Conservation (phyloP, 2,888 invertebrate genomes). For the Malacosoma neustria region DNA sequence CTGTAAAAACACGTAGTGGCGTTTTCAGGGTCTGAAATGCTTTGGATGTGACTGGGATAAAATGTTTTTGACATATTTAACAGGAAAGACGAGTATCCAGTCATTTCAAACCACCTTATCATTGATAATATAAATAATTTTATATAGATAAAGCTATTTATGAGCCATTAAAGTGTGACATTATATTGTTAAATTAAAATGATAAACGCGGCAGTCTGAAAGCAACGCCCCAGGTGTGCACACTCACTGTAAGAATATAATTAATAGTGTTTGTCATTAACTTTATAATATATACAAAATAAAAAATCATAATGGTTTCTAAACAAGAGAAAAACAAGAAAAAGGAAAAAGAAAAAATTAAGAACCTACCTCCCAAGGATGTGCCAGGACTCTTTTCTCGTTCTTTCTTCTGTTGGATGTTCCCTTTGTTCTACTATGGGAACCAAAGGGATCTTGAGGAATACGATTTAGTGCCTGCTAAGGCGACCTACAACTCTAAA, state of each 20-base stretch:
- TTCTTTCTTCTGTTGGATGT: slow-evolving; percentile 82
- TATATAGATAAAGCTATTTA: background rate
- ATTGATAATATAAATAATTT: background rate
- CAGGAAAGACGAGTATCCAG: too few species aligned
- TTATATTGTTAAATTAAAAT: background rate
- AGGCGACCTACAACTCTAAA: slow-evolving; percentile 80
- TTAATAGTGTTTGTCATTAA: background rate
- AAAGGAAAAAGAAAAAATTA: slow-evolving; percentile 17
- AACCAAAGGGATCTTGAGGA: slow-evolving; percentile 81
- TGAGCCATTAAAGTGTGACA: background rate
- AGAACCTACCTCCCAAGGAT: slow-evolving; percentile 22
- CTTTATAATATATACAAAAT: background rate
- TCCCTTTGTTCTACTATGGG: slow-evolving; percentile 84
- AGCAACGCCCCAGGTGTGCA: background rate
- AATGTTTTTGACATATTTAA: too few species aligned
- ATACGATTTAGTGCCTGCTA: slow-evolving; percentile 83
- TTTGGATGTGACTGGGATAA: too few species aligned
- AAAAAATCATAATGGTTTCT: slow-evolving; percentile 14
- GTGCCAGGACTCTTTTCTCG: slow-evolving; percentile 70
- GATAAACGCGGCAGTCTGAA: background rate
- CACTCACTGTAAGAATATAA: background rate
- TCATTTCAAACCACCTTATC: too few species aligned
- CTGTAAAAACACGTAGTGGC: too few species aligned
- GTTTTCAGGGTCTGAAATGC: too few species aligned
- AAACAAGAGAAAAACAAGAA: slow-evolving; percentile 15